Evolutionary conservation across 2,113 vertebrate genomes (phyloP), one percentile per base, ranked within the genome.

Genomic region (Zosterops hypoxanthus): DNA sequence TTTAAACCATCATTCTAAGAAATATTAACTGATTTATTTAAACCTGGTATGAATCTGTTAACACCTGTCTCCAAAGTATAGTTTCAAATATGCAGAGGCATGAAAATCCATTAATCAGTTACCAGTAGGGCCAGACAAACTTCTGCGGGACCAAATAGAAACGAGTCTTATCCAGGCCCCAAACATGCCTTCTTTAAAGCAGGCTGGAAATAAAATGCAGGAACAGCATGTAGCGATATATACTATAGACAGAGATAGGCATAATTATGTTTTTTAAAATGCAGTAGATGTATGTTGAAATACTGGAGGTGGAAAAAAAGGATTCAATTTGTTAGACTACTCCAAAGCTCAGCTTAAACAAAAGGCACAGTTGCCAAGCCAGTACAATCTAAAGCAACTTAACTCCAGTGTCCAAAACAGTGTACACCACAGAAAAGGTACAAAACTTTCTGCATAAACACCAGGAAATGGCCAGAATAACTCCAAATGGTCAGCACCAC

Each of bases 161-260:
- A 52, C 6, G 71, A 22, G 57, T 5, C 5, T 71, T 42, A 70
- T 8, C 20, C 24, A 78, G 14, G 60, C 21, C 53, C 9, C 26
- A 75, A 33, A 64, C 7, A 25, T 2, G 8, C 14, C 53, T 73
- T 21, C 23, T 42, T 56, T 78, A 86, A 70, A 65, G 44, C 19
- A 55, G 36, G 11, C 8, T 68, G 52, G 8, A 23, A 87, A 78
- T 0, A 82, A 11, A 78, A 88, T 1, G 18, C 6, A 57, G 17
- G 4, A 83, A 78, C 25, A 75, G 22, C 11, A 73, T 9, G 11
- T 23, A 33, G 7, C 9, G 64, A 12, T 26, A 13, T 5, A 52
- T 22, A 8, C 33, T 2, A n/a, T 1, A 65, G 0, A 34, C 10
- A 65, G 2, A 60, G 6, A 29, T 0, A 63, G 14, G 5, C 21